These are phyloP conservation scores for Cydia strobilella DNA, from an alignment of 1,140 invertebrate species.

Conservation along the genomic window DNA sequence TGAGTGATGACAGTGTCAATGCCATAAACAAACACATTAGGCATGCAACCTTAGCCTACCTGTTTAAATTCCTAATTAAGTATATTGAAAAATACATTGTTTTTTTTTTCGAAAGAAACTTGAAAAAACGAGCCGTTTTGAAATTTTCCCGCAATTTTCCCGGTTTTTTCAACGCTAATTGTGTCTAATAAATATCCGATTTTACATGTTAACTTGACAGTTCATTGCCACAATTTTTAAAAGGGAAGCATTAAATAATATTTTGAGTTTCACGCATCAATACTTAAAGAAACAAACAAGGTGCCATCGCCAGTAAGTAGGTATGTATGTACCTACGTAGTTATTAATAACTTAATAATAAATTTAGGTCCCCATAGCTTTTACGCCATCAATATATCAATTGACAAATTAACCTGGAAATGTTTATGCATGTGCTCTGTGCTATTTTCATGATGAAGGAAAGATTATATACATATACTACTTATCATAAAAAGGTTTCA, in stretches of 20 bases:
- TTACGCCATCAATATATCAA: not conserved
- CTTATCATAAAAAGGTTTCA: not conserved
- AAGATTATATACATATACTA: not conserved
- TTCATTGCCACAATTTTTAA: not conserved
- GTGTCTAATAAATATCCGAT: not conserved
- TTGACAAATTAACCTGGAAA: not conserved
- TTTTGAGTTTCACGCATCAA: not conserved
- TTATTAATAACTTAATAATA: not conserved
- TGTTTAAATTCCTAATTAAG: no score
- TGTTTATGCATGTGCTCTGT: not conserved
- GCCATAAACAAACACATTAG: no score
- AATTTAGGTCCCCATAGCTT: not conserved
- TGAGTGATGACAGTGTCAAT: no score
- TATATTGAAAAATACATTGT: no score
- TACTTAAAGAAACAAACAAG: slow-evolving; percentile 21
- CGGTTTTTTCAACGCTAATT: no score
- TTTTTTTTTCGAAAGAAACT: no score
- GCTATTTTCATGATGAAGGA: not conserved
- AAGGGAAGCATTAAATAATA: slow-evolving; percentile 22
- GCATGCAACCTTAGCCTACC: no score
- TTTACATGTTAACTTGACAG: not conserved
- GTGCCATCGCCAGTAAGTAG: not conserved
- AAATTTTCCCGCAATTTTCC: no score
- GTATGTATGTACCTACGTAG: no score
- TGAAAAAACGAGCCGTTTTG: no score